A percentile compares a stretch with the other conserved stretches of the same genome.
phyloP scores from a whole-genome alignment of 1,140 invertebrate genomes.

The Danaus melanippus region DNA sequence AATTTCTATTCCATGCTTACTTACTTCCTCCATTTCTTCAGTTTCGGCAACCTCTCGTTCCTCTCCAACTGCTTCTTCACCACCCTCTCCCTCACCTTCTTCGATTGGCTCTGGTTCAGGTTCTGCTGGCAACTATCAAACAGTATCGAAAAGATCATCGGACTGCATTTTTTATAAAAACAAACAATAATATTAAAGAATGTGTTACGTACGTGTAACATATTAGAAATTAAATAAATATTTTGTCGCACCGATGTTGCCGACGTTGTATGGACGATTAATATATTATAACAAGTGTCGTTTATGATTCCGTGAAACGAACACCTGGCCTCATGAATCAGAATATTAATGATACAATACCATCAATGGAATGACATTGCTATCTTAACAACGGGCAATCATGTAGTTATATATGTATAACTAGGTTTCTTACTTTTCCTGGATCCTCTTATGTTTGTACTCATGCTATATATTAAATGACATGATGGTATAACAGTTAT shows the following conservation, averaged over 20 bases:
- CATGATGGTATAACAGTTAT: too few relatives aligned
- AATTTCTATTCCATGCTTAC: neutral
- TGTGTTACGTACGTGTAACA: neutral
- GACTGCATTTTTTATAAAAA: neutral
- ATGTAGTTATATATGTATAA: neutral
- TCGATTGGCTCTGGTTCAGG: conserved; percentile 33
- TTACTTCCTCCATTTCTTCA: conserved; percentile 22
- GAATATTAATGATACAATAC: too few relatives aligned
- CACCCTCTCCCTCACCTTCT: conserved; percentile 25
- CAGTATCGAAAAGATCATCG: neutral
- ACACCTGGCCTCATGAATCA: too few relatives aligned
- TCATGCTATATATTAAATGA: too few relatives aligned
- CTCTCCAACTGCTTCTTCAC: conserved; percentile 12
- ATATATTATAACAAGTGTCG: too few relatives aligned
- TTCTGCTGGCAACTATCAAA: conserved; percentile 44
- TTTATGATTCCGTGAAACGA: too few relatives aligned
- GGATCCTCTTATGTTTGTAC: too few relatives aligned
- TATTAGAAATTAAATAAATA: too few relatives aligned
- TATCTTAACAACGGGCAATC: neutral
- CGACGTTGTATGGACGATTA: too few relatives aligned
- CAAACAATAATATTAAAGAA: neutral
- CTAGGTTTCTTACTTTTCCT: too few relatives aligned
- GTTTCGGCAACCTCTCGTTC: conserved; percentile 27
- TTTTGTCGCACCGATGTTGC: too few relatives aligned
- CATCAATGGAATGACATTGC: neutral